These are phyloP conservation scores for Leucophenga montana DNA, from an alignment of 2,888 invertebrate genomes.

Conservation along the genomic window DNA sequence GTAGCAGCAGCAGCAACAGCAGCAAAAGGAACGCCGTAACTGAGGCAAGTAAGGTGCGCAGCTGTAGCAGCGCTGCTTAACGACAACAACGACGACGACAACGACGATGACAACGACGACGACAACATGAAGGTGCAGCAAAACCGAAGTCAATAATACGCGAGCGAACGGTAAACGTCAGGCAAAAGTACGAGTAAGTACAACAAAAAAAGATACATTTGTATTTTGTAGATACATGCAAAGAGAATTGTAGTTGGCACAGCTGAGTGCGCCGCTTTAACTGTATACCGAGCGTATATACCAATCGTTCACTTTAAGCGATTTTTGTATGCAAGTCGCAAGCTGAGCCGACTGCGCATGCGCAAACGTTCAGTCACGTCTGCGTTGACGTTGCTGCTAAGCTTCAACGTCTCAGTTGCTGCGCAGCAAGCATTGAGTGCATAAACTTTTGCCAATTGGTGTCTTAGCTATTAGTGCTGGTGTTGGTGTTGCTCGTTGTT, in stretches of 20 bases:
- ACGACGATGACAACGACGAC: too few relatives aligned
- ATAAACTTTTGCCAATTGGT: constrained; percentile 56
- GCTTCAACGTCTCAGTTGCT: constrained; percentile 27
- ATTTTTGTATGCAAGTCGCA: constrained; percentile 57
- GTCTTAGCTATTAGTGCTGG: background rate
- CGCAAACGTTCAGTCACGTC: constrained; percentile 21
- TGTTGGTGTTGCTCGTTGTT: constrained; percentile 2
- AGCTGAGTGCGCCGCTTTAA: constrained; percentile 40
- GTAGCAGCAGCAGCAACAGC: too few relatives aligned
- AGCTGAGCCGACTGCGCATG: constrained; percentile 29
- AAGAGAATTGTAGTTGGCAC: constrained; percentile 22
- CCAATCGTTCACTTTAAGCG: too few relatives aligned
- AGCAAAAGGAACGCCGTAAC: constrained; percentile 46
- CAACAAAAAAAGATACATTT: background rate
- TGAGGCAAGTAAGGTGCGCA: constrained; percentile 41
- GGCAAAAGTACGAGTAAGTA: background rate
- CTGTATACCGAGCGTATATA: too few relatives aligned
- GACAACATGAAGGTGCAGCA: constrained; percentile 23
- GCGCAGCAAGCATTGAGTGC: constrained; percentile 8
- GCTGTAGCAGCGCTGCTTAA: constrained; percentile 47
- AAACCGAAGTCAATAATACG: background rate
- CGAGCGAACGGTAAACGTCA: constrained; percentile 2
- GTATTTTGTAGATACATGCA: background rate
- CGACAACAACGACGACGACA: too few relatives aligned
- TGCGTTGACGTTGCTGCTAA: constrained; percentile 34